Evolutionary conservation across 2,113 vertebrate species (phyloP).

Genomic region (Saimiri boliviensis): DNA sequence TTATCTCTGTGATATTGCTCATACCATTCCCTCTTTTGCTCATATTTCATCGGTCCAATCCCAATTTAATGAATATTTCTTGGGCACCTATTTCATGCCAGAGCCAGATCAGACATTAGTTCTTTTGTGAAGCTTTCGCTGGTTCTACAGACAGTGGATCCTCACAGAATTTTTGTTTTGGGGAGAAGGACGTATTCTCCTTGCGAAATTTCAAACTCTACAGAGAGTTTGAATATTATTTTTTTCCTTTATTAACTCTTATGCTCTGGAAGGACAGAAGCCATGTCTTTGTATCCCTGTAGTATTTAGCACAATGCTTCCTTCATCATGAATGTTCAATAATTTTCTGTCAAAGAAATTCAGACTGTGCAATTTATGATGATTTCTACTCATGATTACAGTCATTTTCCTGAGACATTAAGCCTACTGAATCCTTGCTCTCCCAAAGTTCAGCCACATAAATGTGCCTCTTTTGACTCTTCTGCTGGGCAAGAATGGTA

Average conservation of each 20-base stretch:
- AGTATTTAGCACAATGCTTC: not conserved
- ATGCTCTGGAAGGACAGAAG: not conserved
- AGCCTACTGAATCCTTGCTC: constrained; percentile 3
- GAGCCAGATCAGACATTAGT: not conserved
- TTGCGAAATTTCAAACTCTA: constrained; percentile 26
- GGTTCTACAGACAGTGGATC: not conserved
- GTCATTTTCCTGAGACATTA: constrained; percentile 30
- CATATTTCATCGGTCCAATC: not conserved
- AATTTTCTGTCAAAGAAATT: constrained; percentile 56
- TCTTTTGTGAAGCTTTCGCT: not conserved
- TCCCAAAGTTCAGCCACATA: constrained; percentile 11
- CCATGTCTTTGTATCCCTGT: not conserved
- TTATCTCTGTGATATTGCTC: not conserved
- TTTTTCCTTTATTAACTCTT: not conserved
- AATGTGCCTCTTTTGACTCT: not conserved
- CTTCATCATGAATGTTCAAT: constrained; percentile 35
- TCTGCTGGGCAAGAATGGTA: not conserved
- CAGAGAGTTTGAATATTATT: not conserved
- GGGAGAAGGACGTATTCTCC: not conserved
- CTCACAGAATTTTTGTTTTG: not conserved
- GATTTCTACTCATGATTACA: constrained; percentile 32
- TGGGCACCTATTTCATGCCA: not conserved
- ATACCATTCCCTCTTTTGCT: not conserved
- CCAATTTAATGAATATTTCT: constrained; percentile 40
- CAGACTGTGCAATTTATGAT: constrained; percentile 9